Evolutionary conservation across 2,888 invertebrate species (phyloP).

Genomic region (Microplitis deprimator): DNA sequence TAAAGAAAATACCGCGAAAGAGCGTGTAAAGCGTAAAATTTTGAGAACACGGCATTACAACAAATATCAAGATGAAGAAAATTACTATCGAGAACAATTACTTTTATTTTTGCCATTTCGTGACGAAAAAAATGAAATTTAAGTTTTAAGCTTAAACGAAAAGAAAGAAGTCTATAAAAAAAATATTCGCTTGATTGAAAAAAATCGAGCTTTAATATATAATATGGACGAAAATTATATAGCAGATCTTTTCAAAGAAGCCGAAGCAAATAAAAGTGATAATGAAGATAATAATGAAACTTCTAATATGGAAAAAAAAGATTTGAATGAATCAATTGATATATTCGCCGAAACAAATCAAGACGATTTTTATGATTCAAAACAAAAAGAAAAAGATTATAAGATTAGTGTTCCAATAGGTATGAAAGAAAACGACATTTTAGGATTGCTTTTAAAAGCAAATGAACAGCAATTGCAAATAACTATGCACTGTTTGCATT

Average conservation of each 20-base stretch:
- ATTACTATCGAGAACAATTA: too few species aligned
- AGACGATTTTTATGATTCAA: not conserved
- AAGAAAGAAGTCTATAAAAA: not conserved
- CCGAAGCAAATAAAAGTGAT: not conserved
- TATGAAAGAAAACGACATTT: slow-evolving; percentile 15
- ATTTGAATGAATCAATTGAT: slow-evolving; percentile 6
- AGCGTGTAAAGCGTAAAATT: slow-evolving; percentile 9
- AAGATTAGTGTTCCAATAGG: slow-evolving; percentile 8
- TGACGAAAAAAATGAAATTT: not conserved
- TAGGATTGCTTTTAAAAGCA: not conserved
- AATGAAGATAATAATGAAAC: not conserved
- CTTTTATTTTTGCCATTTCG: slow-evolving; percentile 3
- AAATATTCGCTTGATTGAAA: not conserved
- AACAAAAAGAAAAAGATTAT: slow-evolving; percentile 2
- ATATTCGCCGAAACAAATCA: not conserved
- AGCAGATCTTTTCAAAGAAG: slow-evolving; percentile 6
- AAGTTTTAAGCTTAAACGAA: slow-evolving; percentile 2
- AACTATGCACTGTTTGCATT: too few species aligned
- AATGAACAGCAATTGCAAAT: not conserved
- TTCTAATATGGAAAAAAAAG: not conserved
- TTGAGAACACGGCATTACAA: not conserved
- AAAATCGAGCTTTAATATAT: slow-evolving; percentile 19
- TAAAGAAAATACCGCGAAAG: not conserved
- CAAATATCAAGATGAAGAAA: too few species aligned
- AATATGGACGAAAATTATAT: slow-evolving; percentile 9